phyloP scores from a whole-genome alignment of 2,113 vertebrate genomes.

The Corythoichthys haematopterus region DNA sequence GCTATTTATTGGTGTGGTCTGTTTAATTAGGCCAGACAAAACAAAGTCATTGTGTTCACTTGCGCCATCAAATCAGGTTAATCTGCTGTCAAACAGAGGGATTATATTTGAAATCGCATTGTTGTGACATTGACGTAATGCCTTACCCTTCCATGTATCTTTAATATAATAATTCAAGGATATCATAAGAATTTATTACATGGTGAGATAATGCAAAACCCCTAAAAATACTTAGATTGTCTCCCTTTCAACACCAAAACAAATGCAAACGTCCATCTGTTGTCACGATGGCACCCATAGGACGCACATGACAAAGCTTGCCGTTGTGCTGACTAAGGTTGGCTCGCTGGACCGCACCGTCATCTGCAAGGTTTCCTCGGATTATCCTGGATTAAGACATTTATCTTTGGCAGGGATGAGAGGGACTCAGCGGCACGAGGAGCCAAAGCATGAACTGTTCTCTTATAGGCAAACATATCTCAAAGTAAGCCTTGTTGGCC shows the following conservation, averaged over 20 bases:
- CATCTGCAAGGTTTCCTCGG: conserved; percentile 26
- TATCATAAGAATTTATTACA: background rate
- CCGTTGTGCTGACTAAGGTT: conserved; percentile 12
- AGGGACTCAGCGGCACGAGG: background rate
- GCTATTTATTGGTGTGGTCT: too few species aligned
- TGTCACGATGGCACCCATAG: background rate
- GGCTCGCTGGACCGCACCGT: conserved; percentile 13
- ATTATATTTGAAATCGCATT: background rate
- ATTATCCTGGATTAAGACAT: conserved; percentile 53
- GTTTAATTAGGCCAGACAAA: background rate
- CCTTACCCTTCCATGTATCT: too few species aligned
- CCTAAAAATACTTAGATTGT: background rate
- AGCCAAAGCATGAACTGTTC: background rate
- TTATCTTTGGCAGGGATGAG: conserved; percentile 30
- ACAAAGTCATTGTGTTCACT: conserved; percentile 4
- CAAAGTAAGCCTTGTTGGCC: background rate
- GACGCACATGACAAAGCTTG: conserved; percentile 1
- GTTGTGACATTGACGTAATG: background rate
- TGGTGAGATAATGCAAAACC: background rate
- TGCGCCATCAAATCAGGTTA: conserved; percentile 5
- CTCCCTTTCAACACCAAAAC: background rate
- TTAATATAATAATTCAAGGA: background rate
- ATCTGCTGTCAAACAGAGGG: conserved; percentile 3
- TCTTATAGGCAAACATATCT: background rate
- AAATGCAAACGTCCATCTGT: background rate